Percentiles rank a stretch among this genome's conserved stretches.
Conservation (phyloP, 2,888 invertebrate species). For the Glaucopsyche alexis region DNA sequence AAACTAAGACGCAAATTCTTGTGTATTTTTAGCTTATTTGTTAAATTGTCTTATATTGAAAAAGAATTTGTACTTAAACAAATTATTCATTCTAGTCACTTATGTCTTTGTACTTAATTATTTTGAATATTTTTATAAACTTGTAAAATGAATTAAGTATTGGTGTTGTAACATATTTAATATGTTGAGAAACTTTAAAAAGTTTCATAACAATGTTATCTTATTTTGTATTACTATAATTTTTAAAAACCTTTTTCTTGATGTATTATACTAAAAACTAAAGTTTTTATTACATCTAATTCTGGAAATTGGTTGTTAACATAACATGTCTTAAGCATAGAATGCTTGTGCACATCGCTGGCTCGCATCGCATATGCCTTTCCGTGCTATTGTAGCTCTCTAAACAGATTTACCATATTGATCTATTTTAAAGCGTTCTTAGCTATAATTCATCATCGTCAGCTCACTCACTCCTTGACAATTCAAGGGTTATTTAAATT, state of each 20-base stretch:
- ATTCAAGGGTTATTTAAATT: too few species aligned
- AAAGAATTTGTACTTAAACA: not conserved
- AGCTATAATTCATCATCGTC: too few species aligned
- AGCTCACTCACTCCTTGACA: too few species aligned
- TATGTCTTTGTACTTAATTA: not conserved
- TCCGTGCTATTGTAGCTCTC: too few species aligned
- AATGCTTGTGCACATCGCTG: too few species aligned
- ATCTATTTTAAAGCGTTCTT: too few species aligned
- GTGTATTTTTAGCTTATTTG: not conserved
- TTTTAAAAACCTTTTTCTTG: too few species aligned
- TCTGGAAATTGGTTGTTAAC: not conserved
- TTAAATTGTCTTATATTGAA: not conserved
- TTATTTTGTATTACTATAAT: too few species aligned
- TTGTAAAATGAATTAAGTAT: not conserved
- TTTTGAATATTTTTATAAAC: not conserved
- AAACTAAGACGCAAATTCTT: constrained; percentile 60
- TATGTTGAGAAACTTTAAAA: not conserved
- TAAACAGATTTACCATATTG: too few species aligned
- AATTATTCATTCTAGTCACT: not conserved
- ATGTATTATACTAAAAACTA: not conserved
- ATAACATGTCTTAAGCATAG: too few species aligned
- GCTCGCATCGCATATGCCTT: too few species aligned
- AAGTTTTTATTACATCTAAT: not conserved
- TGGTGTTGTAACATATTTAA: constrained; percentile 2
- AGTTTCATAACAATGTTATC: not conserved